Evolutionary conservation across 23 tunicate genomes (phyloP).

Genomic region (Oikopleura vanhoeffeni): DNA sequence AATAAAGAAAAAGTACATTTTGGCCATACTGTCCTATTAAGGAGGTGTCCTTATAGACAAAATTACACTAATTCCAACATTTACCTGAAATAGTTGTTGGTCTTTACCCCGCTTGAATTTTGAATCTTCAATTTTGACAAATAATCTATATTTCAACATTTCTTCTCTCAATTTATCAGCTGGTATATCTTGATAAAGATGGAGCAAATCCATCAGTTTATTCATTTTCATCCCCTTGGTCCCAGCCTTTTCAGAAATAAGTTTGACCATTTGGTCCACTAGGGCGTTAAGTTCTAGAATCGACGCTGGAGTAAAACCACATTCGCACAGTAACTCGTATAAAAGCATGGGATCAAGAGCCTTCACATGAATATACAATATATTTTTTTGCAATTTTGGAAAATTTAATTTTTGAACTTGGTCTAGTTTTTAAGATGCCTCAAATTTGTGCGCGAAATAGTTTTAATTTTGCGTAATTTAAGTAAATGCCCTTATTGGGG

Average conservation of each 20-base stretch:
- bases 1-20: no score
- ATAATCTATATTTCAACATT: neutral
- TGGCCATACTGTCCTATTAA: no score
- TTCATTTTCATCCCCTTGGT: neutral
- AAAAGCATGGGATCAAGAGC: neutral
- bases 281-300: neutral
- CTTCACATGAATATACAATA: no score
- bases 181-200: neutral
- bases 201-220: neutral
- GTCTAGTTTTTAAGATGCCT: neutral
- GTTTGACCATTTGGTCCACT: neutral
- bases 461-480: no score
- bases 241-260: neutral
- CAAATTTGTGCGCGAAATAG: no score
- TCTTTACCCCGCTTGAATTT: neutral
- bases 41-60: no score
- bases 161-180: neutral
- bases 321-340: neutral
- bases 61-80: neutral
- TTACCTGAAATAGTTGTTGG: neutral
- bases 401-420: neutral
- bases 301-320: neutral
- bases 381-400: no score
- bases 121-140: neutral
- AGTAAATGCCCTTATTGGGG: no score